Evolutionary conservation across 2,888 invertebrate genomes (phyloP).

Genomic region (Phasia obesa): DNA sequence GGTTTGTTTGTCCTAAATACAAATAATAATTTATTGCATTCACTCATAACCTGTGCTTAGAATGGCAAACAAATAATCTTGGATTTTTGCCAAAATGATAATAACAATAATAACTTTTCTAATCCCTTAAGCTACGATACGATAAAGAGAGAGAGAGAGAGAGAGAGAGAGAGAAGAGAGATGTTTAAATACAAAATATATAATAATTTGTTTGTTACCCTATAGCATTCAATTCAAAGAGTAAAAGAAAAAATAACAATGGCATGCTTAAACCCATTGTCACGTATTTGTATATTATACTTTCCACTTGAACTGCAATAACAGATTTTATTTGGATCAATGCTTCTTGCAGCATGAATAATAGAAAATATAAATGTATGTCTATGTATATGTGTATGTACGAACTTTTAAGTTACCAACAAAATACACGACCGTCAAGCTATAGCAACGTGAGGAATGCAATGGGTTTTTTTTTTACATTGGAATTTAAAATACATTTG

Average conservation of each 20-base stretch:
- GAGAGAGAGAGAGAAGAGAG: not conserved
- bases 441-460: not conserved
- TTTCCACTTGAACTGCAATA: slow-evolving; percentile 45
- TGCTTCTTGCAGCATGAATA: slow-evolving; percentile 1
- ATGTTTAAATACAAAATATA: not conserved
- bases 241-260: not conserved
- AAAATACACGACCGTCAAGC: slow-evolving; percentile 19
- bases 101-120: slow-evolving; percentile 41
- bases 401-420: slow-evolving; percentile 5
- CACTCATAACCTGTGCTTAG: slow-evolving; percentile 3
- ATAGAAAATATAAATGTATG: not conserved
- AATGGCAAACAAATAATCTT: slow-evolving; percentile 40
- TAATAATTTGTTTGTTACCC: not conserved
- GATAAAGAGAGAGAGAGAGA: not conserved
- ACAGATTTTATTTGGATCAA: slow-evolving; percentile 22
- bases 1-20: not conserved
- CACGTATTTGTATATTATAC: slow-evolving; percentile 53
- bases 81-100: slow-evolving; percentile 52
- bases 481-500: too few species aligned
- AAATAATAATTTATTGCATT: slow-evolving; percentile 33
- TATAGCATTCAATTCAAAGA: not conserved
- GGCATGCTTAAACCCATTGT: slow-evolving; percentile 17
- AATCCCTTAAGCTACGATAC: slow-evolving; percentile 28
- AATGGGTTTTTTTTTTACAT: too few species aligned
- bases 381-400: not conserved